These are phyloP conservation scores for Lepidurus apus DNA, from an alignment of 1,140 invertebrate species.

Conservation along the genomic window DNA sequence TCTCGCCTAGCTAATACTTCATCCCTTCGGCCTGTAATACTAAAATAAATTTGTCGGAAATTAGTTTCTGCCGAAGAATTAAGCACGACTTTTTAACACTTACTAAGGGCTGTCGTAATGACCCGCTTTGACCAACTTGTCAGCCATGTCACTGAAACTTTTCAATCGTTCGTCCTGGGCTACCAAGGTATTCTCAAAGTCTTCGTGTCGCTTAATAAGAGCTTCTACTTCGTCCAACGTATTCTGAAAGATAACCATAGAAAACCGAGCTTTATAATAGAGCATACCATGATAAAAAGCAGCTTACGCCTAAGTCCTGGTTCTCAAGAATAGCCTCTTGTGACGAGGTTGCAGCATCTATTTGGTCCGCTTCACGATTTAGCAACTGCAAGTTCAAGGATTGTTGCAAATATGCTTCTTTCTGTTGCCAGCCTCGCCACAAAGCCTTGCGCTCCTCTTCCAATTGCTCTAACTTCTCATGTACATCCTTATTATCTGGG, in stretches of 20 bases:
- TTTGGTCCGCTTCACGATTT: conserved; percentile 93
- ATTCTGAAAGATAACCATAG: conserved; percentile 50
- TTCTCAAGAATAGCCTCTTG: conserved; percentile 91
- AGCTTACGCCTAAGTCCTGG: conserved; percentile 73
- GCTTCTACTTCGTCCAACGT: conserved; percentile 92
- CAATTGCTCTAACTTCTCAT: conserved; percentile 65
- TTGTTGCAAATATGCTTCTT: conserved; percentile 75
- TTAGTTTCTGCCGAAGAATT: conserved; percentile 2
- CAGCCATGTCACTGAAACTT: conserved; percentile 77
- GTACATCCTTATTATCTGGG: conserved; percentile 56
- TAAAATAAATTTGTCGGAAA: conserved; percentile 41
- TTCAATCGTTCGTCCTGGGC: conserved; percentile 90
- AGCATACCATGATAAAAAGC: background rate
- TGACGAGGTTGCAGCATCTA: conserved; percentile 88
- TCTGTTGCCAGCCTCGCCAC: conserved; percentile 67
- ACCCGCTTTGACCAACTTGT: conserved; percentile 69
- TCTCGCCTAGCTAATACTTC: conserved; percentile 68
- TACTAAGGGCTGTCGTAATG: conserved; percentile 83
- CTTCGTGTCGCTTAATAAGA: conserved; percentile 85
- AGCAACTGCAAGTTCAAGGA: conserved; percentile 82
- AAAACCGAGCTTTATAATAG: background rate
- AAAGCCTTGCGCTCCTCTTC: conserved; percentile 70
- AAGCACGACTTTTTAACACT: conserved; percentile 43
- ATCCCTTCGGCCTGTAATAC: conserved; percentile 65
- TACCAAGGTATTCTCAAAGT: conserved; percentile 86